Conservation (phyloP, 2,113 vertebrate species). For the Pelecanus crispus region DNA sequence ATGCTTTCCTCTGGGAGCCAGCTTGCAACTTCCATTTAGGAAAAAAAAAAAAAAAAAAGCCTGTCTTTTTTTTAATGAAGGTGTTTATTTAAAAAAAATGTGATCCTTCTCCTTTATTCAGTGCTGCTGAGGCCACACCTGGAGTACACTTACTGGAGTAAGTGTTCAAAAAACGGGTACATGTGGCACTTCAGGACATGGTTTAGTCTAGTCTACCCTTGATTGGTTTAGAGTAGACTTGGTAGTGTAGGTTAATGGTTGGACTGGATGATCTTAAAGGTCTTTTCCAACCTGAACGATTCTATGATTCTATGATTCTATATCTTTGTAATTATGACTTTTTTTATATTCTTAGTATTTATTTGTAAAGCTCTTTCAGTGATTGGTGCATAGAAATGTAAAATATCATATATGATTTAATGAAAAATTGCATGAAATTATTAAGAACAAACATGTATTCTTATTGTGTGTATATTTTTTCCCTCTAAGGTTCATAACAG, state of each 20-base stretch:
- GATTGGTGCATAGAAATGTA: neutral
- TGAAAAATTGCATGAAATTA: neutral
- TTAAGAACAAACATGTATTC: neutral
- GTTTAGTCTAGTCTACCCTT: too few relatives aligned
- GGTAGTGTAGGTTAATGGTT: too few relatives aligned
- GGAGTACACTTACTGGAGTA: too few relatives aligned
- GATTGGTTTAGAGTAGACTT: too few relatives aligned
- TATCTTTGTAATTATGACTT: neutral
- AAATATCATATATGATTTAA: neutral
- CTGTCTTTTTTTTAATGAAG: neutral
- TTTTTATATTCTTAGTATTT: neutral
- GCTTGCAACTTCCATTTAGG: neutral
- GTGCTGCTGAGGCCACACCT: neutral
- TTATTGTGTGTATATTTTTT: neutral
- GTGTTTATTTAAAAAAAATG: neutral
- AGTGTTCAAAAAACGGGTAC: too few relatives aligned
- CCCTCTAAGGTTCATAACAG: conserved; percentile 89
- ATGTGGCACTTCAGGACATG: too few relatives aligned
- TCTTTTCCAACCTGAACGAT: too few relatives aligned
- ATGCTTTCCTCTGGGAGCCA: neutral
- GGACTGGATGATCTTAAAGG: too few relatives aligned
- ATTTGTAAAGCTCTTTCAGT: neutral
- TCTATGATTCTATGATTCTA: too few relatives aligned
- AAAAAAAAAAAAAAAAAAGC: neutral
- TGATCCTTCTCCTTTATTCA: neutral